Percentiles rank a stretch among this genome's conserved stretches.
These are phyloP conservation scores for Mythimna vitellina DNA, from an alignment of 2,888 invertebrate genomes.

Conservation along the genomic window DNA sequence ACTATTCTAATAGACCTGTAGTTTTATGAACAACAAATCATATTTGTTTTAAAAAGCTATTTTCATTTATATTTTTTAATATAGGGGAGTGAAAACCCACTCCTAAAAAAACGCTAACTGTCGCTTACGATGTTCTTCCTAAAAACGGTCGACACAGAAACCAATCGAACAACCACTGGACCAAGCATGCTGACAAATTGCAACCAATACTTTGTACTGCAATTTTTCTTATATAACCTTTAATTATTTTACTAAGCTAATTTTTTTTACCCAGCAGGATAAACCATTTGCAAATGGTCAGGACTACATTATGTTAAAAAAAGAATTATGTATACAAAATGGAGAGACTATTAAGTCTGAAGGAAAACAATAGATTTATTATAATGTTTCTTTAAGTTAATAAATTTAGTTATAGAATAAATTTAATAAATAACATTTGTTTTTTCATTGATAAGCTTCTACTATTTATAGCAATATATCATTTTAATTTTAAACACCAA, in stretches of 20 bases:
- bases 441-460: constrained; percentile 15
- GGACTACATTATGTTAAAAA: constrained; percentile 51
- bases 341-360: constrained; percentile 42
- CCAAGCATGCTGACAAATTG: no score
- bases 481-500: neutral
- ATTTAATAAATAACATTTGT: constrained; percentile 8
- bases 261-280: constrained; percentile 46
- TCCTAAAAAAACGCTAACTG: no score
- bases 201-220: neutral
- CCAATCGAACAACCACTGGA: no score
- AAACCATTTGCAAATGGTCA: constrained; percentile 60
- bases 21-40: no score
- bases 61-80: no score
- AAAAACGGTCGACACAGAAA: no score
- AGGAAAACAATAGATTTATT: constrained; percentile 30
- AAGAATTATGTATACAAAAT: constrained; percentile 57
- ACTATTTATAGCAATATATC: neutral
- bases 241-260: constrained; percentile 1
- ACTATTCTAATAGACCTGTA: no score
- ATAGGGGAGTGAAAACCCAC: no score
- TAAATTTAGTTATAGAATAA: constrained; percentile 40
- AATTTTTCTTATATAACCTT: neutral
- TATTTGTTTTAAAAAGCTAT: no score
- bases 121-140: no score
- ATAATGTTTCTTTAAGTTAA: constrained; percentile 21